phyloP scores from a whole-genome alignment of 2,113 vertebrate species.

The Amazona guildingii region DNA sequence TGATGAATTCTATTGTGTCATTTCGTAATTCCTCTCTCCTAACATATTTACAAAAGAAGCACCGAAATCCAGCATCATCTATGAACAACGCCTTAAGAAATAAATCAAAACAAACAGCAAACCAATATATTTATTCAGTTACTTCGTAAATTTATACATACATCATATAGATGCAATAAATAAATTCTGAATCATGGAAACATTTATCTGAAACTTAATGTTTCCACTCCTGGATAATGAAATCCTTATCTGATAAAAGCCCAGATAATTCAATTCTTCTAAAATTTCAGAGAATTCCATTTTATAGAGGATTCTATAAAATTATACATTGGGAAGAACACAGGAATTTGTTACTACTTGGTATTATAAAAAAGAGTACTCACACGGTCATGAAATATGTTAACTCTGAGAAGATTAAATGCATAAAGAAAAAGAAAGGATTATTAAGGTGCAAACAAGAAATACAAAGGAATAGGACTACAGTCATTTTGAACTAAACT shows the following conservation, averaged over 20 bases:
- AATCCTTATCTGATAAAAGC: not conserved
- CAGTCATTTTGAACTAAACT: not conserved
- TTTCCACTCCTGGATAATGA: not conserved
- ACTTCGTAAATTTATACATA: not conserved
- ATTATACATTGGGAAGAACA: not conserved
- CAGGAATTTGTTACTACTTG: not conserved
- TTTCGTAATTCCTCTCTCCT: not conserved
- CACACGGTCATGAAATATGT: not conserved
- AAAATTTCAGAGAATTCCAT: not conserved
- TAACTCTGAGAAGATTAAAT: not conserved
- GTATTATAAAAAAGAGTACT: not conserved
- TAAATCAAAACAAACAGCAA: not conserved
- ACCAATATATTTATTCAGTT: not conserved
- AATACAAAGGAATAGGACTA: not conserved
- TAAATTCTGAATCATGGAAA: not conserved
- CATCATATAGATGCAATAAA: not conserved
- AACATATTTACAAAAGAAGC: not conserved
- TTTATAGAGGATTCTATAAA: not conserved
- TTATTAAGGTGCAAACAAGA: not conserved
- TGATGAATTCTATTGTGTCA: accelerated
- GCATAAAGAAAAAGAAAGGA: not conserved
- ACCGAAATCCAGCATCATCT: not conserved
- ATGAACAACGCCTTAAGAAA: not conserved
- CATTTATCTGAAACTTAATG: not conserved
- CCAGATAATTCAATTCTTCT: not conserved